phyloP scores from a whole-genome alignment of 2,888 invertebrate genomes.

The Nymphalis polychloros region DNA sequence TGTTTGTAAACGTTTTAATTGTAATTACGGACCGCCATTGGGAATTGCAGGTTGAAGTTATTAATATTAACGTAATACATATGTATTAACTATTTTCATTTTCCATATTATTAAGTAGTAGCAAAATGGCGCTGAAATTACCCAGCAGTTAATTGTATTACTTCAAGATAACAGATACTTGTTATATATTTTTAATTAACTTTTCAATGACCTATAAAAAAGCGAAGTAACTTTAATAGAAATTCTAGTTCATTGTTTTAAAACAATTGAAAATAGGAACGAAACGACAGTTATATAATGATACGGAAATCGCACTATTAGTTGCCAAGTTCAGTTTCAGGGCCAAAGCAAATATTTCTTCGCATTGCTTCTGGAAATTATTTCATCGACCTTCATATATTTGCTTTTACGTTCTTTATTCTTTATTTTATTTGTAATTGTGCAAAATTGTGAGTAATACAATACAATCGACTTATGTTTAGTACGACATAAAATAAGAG shows the following conservation, averaged over 20 bases:
- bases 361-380: slow-evolving; percentile 25
- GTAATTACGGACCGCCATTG: not conserved
- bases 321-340: slow-evolving; percentile 22
- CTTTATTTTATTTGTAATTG: not conserved
- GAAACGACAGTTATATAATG: not conserved
- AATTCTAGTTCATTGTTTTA: slow-evolving; percentile 14
- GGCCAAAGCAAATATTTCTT: slow-evolving; percentile 28
- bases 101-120: not conserved
- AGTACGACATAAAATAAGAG: too few species aligned
- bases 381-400: slow-evolving; percentile 25
- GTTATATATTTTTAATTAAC: not conserved
- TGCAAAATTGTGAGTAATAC: too few species aligned
- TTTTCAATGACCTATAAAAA: not conserved
- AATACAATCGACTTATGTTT: too few species aligned
- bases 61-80: not conserved
- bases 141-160: too few species aligned
- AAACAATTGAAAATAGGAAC: slow-evolving; percentile 17
- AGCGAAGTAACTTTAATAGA: not conserved
- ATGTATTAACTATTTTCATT: not conserved
- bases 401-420: slow-evolving; percentile 17
- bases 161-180: not conserved
- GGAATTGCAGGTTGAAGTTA: not conserved
- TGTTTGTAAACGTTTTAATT: not conserved
- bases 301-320: not conserved
- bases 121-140: too few species aligned